phyloP scores from a whole-genome alignment of 2,888 invertebrate genomes.

The Embidobia sp. region DNA sequence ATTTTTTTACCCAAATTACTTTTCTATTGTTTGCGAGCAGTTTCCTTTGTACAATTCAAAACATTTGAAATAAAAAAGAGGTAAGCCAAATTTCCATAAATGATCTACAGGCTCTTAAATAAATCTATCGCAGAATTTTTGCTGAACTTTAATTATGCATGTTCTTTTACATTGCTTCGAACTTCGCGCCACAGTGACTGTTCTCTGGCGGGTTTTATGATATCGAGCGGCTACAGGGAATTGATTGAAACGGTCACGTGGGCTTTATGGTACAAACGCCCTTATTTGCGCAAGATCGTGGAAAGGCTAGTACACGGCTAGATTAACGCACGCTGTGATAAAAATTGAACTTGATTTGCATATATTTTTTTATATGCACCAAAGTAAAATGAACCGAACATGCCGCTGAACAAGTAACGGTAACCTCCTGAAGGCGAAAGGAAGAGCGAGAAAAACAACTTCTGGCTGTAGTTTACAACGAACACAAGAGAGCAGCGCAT shows the following conservation, averaged over 20 bases:
- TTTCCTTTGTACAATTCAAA: too few species aligned
- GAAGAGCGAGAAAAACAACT: conserved; percentile 37
- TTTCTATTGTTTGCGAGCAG: too few species aligned
- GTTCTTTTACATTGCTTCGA: too few species aligned
- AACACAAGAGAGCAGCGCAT: conserved; percentile 30
- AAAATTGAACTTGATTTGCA: too few species aligned
- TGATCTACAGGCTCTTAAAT: too few species aligned
- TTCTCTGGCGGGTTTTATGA: conserved; percentile 25
- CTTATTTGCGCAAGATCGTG: conserved; percentile 42
- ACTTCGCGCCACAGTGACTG: conserved; percentile 4
- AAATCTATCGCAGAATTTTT: too few species aligned
- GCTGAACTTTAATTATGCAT: too few species aligned
- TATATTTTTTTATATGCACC: not conserved
- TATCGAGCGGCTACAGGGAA: conserved; percentile 33
- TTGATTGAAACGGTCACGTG: conserved; percentile 40
- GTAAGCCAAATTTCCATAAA: too few species aligned
- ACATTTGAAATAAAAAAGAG: too few species aligned
- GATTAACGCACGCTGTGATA: conserved; percentile 1
- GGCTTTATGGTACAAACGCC: conserved; percentile 5
- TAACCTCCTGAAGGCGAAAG: conserved; percentile 41
- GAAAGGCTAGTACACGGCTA: not conserved
- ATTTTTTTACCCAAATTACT: too few species aligned
- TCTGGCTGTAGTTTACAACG: conserved; percentile 10
- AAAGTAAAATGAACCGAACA: conserved; percentile 8
- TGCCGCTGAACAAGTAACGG: conserved; percentile 35